Evolutionary conservation across 2,113 vertebrate genomes (phyloP).

Genomic region (Lophotis ruficrista): DNA sequence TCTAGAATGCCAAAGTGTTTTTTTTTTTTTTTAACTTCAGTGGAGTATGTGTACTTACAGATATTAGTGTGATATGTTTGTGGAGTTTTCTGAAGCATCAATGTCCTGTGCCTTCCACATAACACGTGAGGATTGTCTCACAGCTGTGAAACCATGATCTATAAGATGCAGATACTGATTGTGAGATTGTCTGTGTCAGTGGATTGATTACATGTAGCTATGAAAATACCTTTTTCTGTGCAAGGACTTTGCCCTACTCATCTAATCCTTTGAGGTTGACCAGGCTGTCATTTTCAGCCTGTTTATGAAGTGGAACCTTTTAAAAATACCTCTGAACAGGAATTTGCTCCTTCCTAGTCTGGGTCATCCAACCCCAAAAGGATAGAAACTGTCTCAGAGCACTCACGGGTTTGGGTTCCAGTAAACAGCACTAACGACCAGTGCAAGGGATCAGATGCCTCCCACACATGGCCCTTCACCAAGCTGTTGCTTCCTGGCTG

Average conservation of each 20-base stretch:
- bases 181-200: background rate
- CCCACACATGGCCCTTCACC: background rate
- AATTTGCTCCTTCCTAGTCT: conserved; percentile 2
- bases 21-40: background rate
- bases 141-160: background rate
- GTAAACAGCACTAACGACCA: conserved; percentile 1
- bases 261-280: conserved; percentile 23
- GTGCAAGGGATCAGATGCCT: background rate
- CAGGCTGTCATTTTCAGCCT: conserved; percentile 19
- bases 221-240: background rate
- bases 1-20: background rate
- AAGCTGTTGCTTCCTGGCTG: background rate
- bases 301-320: conserved; percentile 39
- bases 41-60: background rate
- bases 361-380: background rate
- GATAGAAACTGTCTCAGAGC: background rate
- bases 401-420: background rate
- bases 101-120: background rate
- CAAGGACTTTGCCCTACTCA: background rate
- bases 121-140: background rate
- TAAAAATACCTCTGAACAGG: conserved; percentile 60
- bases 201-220: background rate
- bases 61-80: background rate
- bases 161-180: background rate
- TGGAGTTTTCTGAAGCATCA: background rate